Conservation (phyloP, 2,888 invertebrate species). For the Troides helena region DNA sequence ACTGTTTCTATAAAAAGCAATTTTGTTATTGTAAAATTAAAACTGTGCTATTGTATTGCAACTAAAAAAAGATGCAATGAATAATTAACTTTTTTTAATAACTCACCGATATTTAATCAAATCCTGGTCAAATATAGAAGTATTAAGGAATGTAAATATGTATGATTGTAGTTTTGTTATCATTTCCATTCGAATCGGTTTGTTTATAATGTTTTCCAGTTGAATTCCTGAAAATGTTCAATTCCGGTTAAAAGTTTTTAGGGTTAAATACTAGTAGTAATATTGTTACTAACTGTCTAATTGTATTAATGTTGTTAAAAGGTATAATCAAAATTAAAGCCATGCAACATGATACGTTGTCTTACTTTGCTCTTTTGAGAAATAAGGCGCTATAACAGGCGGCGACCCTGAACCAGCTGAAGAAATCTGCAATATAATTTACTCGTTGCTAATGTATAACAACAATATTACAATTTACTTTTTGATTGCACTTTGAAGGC, state of each 20-base stretch:
- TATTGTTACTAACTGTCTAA: constrained; percentile 2
- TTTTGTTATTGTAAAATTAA: background rate
- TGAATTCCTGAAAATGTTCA: constrained; percentile 39
- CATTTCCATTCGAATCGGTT: constrained; percentile 47
- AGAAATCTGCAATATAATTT: constrained; percentile 18
- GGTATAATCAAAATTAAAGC: background rate
- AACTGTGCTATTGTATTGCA: background rate
- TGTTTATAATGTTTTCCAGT: constrained; percentile 46
- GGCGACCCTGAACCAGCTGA: constrained; percentile 38
- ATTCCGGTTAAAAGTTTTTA: background rate
- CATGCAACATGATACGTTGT: background rate
- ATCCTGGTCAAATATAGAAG: constrained; percentile 44
- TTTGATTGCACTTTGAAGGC: no score
- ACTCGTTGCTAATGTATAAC: no score
- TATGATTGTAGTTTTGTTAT: constrained; percentile 51
- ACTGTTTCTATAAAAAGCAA: constrained; percentile 36
- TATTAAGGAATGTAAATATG: constrained; percentile 51
- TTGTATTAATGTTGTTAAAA: no score
- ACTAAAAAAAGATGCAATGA: background rate
- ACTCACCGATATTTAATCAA: constrained; percentile 45
- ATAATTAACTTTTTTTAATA: background rate
- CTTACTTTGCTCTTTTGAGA: constrained; percentile 46
- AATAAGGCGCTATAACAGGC: constrained; percentile 58
- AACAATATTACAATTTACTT: no score
- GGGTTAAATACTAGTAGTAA: background rate